Evolutionary conservation across 2,888 invertebrate genomes (phyloP).

Genomic region (Perithous albicinctus): DNA sequence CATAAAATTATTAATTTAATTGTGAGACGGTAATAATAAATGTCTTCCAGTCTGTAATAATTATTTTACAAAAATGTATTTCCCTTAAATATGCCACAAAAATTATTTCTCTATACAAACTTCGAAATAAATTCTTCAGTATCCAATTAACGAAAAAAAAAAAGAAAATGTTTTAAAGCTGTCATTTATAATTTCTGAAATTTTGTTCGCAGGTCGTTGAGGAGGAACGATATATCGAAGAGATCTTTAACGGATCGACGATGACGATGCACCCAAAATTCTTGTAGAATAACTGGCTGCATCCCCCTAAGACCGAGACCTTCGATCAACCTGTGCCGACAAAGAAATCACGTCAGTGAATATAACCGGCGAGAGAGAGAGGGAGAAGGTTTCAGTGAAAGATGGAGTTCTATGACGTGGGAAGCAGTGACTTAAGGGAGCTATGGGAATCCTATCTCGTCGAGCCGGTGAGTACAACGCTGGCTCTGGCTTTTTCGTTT

Average conservation of each 20-base stretch:
- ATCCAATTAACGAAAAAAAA: neutral
- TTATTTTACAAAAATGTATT: neutral
- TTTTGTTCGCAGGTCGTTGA: constrained; percentile 11
- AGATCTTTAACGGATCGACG: neutral
- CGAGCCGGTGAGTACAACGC: constrained; percentile 90
- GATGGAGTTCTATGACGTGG: constrained; percentile 90
- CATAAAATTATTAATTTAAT: no score
- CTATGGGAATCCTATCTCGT: constrained; percentile 92
- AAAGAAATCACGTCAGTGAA: constrained; percentile 19
- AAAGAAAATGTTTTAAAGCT: neutral
- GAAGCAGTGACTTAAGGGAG: constrained; percentile 91
- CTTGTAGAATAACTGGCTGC: constrained; percentile 22
- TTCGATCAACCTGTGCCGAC: constrained; percentile 29
- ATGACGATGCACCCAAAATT: constrained; percentile 32
- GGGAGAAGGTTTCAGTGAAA: constrained; percentile 67
- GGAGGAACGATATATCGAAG: neutral
- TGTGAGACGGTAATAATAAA: no score
- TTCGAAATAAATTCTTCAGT: neutral
- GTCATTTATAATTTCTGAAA: neutral
- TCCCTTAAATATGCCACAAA: neutral
- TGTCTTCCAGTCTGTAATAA: neutral
- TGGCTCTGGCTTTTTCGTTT: constrained; percentile 24
- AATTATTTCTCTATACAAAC: neutral
- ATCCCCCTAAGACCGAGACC: constrained; percentile 10
- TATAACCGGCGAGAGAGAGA: neutral